These are phyloP conservation scores for Oscheius sp. DNA, from an alignment of 1,140 invertebrate genomes.

Conservation along the genomic window DNA sequence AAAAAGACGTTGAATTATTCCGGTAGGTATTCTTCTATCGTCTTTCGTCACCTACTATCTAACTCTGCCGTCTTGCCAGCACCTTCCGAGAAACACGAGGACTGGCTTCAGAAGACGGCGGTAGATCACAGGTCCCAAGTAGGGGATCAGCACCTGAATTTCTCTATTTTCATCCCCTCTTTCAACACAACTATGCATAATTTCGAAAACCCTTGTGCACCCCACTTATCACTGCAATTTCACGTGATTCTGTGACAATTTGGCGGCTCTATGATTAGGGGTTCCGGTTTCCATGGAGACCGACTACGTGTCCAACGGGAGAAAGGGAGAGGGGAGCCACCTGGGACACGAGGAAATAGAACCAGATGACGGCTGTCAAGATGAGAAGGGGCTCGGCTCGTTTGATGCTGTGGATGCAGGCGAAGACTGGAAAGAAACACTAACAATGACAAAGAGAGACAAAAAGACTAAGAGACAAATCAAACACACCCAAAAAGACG, in stretches of 20 bases:
- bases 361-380: conserved; percentile 69
- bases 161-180: neutral
- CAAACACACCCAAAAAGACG: conserved; percentile 36
- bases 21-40: neutral
- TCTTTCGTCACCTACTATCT: conserved; percentile 1
- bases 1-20: neutral
- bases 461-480: neutral
- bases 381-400: conserved; percentile 75
- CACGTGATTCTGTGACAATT: conserved; percentile 66
- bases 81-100: neutral
- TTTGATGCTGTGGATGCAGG: conserved; percentile 53
- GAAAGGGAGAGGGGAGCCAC: conserved; percentile 51
- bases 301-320: neutral
- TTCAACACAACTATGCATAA: neutral
- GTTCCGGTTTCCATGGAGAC: neutral
- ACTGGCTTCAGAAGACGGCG: neutral
- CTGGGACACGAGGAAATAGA: conserved; percentile 69
- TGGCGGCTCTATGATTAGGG: neutral
- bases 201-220: neutral
- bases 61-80: neutral
- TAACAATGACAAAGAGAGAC: neutral
- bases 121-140: neutral
- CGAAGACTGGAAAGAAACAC: conserved; percentile 48
- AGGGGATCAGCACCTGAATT: neutral
- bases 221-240: neutral